Evolutionary conservation across 2,113 vertebrate species (phyloP), one percentile per base, ranked within the genome.

Genomic region (Rallus limicola): DNA sequence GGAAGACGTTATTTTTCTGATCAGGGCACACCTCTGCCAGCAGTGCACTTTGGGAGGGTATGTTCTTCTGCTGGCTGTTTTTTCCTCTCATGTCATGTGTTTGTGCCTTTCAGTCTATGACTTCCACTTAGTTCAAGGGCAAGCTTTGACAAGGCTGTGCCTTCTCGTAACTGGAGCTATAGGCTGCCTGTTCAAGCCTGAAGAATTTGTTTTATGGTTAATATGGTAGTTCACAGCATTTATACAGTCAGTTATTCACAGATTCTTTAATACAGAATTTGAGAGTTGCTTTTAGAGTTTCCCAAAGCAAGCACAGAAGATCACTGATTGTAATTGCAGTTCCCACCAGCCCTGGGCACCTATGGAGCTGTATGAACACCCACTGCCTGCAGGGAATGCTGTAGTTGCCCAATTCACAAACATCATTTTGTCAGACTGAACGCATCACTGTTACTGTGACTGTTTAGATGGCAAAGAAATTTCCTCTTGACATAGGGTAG

Each of bases 21-120:
- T 55, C 25, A 52, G 59, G 67, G 21, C 16, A 20, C 19, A 42
- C 15, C 29, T 46, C 19, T 62, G 68, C 12, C 33, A 58, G 20
- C 38, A 34, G 29, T 1, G 33, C 0, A 0, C 44, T 60, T 44
- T 28, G 24, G 10, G 34, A 16, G 3, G 4, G 10, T 6, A 11
- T 0, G 0, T n/a, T 88, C 20, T 33, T 64, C 8, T 50, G 2
- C 19, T 40, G 59, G 25, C 21, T 74, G 16, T 0, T 12, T 59
- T 62, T 72, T 17, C 11, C 25, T 84, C 63, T 69, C 2, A 1
- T 9, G 25, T 50, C 17, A 1, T 38, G 9, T 74, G 1, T 53
- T 44, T 56, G 12, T 55, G 55, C 76, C 59, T 65, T 67, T 70
- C 21, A 17, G 55, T 16, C 38, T 72, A 5, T 36, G 55, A 19